Base-by-base conservation (phyloP, 2,797 vertebrate species). In the Sandelia bainsii region DNA sequence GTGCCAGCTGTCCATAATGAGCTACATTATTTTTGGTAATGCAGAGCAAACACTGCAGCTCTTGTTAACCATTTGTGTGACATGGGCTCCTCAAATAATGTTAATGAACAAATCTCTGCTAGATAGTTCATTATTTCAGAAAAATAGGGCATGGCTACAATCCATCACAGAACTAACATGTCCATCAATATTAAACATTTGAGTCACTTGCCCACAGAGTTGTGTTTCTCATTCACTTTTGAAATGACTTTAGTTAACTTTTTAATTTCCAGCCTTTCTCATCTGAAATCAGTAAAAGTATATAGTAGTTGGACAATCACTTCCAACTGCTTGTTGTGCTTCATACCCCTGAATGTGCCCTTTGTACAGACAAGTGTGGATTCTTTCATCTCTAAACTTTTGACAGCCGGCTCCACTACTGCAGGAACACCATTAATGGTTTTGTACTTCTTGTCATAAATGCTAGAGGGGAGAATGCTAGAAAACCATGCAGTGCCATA, bases 341-440 rank as follows among this genome's bases (percentile, higher is more conserved):
- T 51, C n/a, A 44, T 14, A 25, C 8, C 6, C 51, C 20, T 45
- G 56, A 61, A 54, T 74, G 25, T 49, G 2, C 32, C 16, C 23
- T 58, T 74, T 74, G 22, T 45, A 40, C 61, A 61, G 8, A 61
- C 9, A 69, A 42, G 48, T 59, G 73, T 49, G 37, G 27, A 42
- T 61, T 39, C 22, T 12, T 0, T 25, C 14, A 11, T 58, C 22
- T 32, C 37, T 60, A 17, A 73, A 76, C 29, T 48, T 44, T 8
- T 12, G 54, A 50, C 44, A 51, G 60, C 39, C 45, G 57, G 40
- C 50, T 72, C 7, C 39, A 52, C 7, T 14, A 3, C 63, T 27
- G 53, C 50, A 20, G 20, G 6, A 74, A 73, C 62, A 62, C 46
- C 27, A 76, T 62, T 64, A 64, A 61, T 71, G 50, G 53, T 67